These are phyloP conservation scores for Cephus pulcher DNA, from an alignment of 2,888 invertebrate genomes.

Conservation along the genomic window DNA sequence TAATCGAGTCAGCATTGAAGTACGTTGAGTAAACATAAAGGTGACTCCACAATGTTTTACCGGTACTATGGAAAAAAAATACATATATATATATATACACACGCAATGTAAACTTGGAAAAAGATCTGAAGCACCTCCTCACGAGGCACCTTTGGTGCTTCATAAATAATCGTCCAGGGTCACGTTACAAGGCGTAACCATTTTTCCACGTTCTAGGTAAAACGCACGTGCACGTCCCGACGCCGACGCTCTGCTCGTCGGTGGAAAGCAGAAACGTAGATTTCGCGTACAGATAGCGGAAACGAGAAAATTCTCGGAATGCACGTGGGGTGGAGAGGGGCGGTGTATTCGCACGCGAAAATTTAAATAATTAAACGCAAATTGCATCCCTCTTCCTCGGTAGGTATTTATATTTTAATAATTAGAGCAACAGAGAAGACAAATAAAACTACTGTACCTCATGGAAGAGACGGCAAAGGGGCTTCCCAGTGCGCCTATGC, in stretches of 20 bases:
- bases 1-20: not conserved
- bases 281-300: not conserved
- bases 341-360: no score
- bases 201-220: not conserved
- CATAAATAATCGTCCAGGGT: not conserved
- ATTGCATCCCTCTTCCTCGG: no score
- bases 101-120: not conserved
- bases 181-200: not conserved
- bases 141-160: not conserved
- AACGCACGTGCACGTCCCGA: not conserved
- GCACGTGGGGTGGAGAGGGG: not conserved
- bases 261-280: not conserved
- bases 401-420: not conserved
- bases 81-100: not conserved
- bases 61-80: not conserved
- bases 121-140: not conserved
- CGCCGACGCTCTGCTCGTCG: not conserved
- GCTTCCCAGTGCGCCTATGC: not conserved
- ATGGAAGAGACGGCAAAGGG: not conserved
- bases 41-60: not conserved
- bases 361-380: no score
- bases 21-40: not conserved
- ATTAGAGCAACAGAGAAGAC: not conserved
- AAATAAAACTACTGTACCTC: not conserved
- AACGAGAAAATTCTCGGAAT: not conserved